These are phyloP conservation scores for Scolopax mira DNA, from an alignment of 2,113 vertebrate species.

Conservation along the genomic window DNA sequence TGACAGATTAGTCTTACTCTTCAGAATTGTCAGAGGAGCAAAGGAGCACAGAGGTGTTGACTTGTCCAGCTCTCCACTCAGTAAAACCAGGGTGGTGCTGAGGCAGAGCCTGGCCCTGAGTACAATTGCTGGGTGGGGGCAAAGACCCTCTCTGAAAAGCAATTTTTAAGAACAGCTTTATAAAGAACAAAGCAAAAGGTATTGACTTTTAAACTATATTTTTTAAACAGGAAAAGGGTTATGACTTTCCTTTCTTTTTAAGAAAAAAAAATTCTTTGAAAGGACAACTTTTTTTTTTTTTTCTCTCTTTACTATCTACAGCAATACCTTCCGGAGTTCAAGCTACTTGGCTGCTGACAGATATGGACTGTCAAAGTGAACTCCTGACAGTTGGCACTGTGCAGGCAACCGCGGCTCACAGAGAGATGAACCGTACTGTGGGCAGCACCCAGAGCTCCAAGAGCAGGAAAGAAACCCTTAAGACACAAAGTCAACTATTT, in stretches of 20 bases:
- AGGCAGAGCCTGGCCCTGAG: background rate
- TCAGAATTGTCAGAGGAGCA: background rate
- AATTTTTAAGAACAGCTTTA: background rate
- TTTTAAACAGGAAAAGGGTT: background rate
- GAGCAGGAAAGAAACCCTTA: background rate
- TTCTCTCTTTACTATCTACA: background rate
- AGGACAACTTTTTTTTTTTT: background rate
- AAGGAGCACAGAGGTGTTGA: background rate
- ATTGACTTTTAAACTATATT: background rate
- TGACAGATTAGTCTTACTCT: background rate
- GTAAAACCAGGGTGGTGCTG: background rate
- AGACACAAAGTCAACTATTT: background rate
- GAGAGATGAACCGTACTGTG: background rate
- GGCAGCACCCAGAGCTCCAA: background rate
- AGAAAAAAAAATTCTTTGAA: background rate
- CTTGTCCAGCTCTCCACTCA: background rate
- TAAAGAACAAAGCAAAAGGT: background rate
- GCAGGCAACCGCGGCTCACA: background rate
- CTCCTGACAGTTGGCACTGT: background rate
- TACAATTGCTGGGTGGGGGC: no score
- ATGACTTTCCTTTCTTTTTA: background rate
- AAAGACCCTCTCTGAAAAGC: background rate
- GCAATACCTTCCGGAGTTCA: background rate
- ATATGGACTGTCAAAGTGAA: background rate
- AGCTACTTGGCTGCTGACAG: background rate